These are phyloP conservation scores for Eclectus roratus DNA, from an alignment of 2,113 vertebrate species.

Conservation along the genomic window DNA sequence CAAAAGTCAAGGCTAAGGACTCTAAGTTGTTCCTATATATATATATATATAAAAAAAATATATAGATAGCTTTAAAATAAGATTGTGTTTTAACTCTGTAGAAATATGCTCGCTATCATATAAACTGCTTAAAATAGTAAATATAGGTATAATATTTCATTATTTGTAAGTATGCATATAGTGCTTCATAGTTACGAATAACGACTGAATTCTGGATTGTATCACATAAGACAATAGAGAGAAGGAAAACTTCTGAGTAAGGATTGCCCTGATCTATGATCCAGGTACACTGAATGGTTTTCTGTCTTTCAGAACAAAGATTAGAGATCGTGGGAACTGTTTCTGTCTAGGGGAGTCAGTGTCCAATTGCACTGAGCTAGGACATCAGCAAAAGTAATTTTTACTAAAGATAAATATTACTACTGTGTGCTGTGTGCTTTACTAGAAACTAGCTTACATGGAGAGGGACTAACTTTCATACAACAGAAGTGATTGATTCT, in stretches of 20 bases:
- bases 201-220: not conserved
- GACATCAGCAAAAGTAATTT: not conserved
- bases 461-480: not conserved
- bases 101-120: fast-evolving
- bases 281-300: not conserved
- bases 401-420: not conserved
- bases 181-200: not conserved
- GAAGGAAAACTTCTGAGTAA: not conserved
- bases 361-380: not conserved
- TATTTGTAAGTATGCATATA: not conserved
- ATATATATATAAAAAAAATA: not conserved
- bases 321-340: not conserved
- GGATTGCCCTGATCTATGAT: not conserved
- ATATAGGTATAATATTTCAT: not conserved
- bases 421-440: not conserved
- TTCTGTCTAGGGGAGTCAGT: not conserved
- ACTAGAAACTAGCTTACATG: not conserved
- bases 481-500: not conserved
- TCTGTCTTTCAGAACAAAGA: not conserved
- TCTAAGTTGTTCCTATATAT: not conserved
- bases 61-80: not conserved
- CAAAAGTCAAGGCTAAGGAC: not conserved
- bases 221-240: not conserved
- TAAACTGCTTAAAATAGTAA: not conserved
- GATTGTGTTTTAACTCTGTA: not conserved